phyloP scores from a whole-genome alignment of 2,888 invertebrate genomes.

The Eueremaeus valkanovi region DNA sequence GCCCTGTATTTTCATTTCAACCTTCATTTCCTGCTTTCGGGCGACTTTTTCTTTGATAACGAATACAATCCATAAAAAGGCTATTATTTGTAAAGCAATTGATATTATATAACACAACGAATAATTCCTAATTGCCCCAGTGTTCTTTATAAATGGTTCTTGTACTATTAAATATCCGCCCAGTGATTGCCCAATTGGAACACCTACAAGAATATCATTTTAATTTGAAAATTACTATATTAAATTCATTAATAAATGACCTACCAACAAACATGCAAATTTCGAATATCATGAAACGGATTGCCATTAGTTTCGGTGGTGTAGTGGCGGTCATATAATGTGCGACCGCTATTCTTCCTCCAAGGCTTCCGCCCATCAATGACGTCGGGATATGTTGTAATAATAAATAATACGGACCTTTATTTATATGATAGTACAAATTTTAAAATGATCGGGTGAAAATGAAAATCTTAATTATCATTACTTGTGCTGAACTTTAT shows the following conservation, averaged over 20 bases:
- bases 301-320: too few species aligned
- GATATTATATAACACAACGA: neutral
- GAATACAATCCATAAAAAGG: neutral
- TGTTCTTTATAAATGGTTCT: neutral
- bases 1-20: neutral
- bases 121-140: neutral
- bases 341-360: too few species aligned
- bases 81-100: neutral
- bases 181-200: neutral
- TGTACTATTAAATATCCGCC: neutral
- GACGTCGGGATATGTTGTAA: too few species aligned
- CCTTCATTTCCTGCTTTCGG: neutral
- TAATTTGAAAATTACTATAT: neutral
- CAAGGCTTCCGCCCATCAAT: too few species aligned
- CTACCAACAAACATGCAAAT: too few species aligned
- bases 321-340: too few species aligned
- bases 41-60: neutral
- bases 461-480: neutral
- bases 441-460: too few species aligned
- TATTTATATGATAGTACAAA: too few species aligned
- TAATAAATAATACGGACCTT: too few species aligned
- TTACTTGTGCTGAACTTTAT: neutral
- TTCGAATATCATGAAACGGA: too few species aligned
- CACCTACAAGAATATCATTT: neutral
- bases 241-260: too few species aligned